Base-by-base conservation (phyloP, 2,888 invertebrate genomes). In the Heliconius sara region DNA sequence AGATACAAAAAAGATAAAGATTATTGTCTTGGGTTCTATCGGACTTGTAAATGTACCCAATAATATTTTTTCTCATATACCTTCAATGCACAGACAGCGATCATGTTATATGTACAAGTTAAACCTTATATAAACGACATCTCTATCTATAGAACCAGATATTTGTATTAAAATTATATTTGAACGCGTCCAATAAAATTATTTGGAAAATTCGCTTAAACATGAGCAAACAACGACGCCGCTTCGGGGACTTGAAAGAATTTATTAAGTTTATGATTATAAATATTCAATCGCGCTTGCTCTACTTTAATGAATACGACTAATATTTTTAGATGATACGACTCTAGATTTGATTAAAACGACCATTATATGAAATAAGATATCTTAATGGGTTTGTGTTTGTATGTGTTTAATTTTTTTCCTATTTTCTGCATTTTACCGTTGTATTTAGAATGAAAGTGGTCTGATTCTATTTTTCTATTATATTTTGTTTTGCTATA, bases 121-220 rank as follows among this genome's bases (percentile, higher is more conserved):
- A 72, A 67, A 80, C 79, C 67, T 80, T 82, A 82, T 81, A 77
- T 52, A 7, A 30, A 43, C 27, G 10, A 39, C 25, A 30, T 13
- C 39, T 39, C 43, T 43, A 43, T n/a, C 68, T 16, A 43, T n/a
- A 47, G 52, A 78, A 76, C 65, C 76, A 68, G 63, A 71, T 83
- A 74, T 80, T 76, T 76, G 80, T 84, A 83, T 57, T 80, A 75
- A 76, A 43, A 67, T 43, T 70, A 43, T 76, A 47, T 72, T 75
- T 81, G 83, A 83, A 83, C 77, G 80, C 34, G 34, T 70, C 25
- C 68, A 77, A 65, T 77, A 57, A 34, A 80, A 80, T 84, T 85
- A 84, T 84, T 85, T 81, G 66, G 81, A 83, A 84, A 85, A 86
- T 85, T 84, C 79, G 84, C 82, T 76, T 79, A 70, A 79, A 72